Percentiles rank a stretch among this genome's conserved stretches.
phyloP scores from a whole-genome alignment of 2,888 invertebrate genomes.

The Cheilosia impressa region DNA sequence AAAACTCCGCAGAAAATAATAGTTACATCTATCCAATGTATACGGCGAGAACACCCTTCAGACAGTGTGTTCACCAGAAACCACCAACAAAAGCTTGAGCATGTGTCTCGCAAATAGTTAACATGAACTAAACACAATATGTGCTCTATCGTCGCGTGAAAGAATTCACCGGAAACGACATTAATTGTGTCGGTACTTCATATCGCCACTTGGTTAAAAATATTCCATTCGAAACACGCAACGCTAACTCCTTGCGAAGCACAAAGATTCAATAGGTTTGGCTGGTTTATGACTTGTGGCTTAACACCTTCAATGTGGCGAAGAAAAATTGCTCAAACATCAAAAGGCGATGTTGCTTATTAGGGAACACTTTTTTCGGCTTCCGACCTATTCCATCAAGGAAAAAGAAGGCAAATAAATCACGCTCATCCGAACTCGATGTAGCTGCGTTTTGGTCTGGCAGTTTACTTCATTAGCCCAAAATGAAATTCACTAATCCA shows the following conservation, averaged over 20 bases:
- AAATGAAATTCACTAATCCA: slow-evolving; percentile 54
- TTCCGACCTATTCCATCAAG: neutral
- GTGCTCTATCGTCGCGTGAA: slow-evolving; percentile 28
- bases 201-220: slow-evolving; percentile 34
- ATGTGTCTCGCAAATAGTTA: no score
- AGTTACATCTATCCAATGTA: no score
- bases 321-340: neutral
- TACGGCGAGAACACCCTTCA: no score
- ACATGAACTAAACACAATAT: no score
- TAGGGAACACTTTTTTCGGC: no score
- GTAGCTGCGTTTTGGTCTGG: neutral
- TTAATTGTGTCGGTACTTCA: slow-evolving; percentile 45
- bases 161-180: slow-evolving; percentile 52
- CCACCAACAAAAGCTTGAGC: no score
- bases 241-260: neutral
- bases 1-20: no score
- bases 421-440: neutral
- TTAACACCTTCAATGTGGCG: no score
- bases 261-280: neutral
- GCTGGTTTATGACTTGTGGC: neutral
- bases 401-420: neutral
- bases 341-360: neutral
- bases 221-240: slow-evolving; percentile 4
- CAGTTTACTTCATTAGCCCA: slow-evolving; percentile 45
- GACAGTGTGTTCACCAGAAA: no score